Percentiles rank a stretch among this genome's conserved stretches.
Evolutionary conservation across 2,113 vertebrate genomes (phyloP).

Genomic region (Ornithorhynchus anatinus): DNA sequence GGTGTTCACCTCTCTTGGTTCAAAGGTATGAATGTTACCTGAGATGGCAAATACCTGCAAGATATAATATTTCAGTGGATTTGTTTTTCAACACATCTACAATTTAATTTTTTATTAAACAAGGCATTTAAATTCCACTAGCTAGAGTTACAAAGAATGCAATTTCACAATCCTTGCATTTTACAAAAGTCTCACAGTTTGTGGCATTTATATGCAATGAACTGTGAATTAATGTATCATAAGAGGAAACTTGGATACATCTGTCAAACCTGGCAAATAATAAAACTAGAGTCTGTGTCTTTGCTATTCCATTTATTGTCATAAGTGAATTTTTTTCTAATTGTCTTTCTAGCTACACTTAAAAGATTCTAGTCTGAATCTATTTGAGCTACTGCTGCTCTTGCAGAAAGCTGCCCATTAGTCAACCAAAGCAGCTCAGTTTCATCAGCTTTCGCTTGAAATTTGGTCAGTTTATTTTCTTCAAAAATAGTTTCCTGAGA

Average conservation of each 20-base stretch:
- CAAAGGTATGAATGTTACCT: constrained; percentile 41
- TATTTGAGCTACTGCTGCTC: too few relatives aligned
- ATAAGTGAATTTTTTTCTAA: too few relatives aligned
- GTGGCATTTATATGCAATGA: constrained; percentile 28
- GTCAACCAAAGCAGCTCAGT: too few relatives aligned
- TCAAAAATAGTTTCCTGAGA: too few relatives aligned
- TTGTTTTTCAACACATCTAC: constrained; percentile 57
- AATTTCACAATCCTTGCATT: constrained; percentile 34
- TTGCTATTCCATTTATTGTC: too few relatives aligned
- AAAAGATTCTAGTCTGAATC: too few relatives aligned
- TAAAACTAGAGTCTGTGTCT: not conserved
- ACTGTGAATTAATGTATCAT: constrained; percentile 21
- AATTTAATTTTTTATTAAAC: constrained; percentile 36
- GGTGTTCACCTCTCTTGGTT: constrained; percentile 40
- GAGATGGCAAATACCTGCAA: constrained; percentile 11
- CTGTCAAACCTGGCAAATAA: constrained; percentile 11
- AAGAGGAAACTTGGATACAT: constrained; percentile 3
- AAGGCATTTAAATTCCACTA: constrained; percentile 45
- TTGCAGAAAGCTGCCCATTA: too few relatives aligned
- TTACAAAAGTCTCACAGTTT: not conserved
- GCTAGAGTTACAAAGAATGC: constrained; percentile 47
- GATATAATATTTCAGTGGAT: constrained; percentile 44
- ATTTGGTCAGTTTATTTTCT: too few relatives aligned
- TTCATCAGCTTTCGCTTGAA: too few relatives aligned
- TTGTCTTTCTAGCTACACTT: too few relatives aligned